These are phyloP conservation scores for Girardinichthys multiradiatus DNA, from an alignment of 2,113 vertebrate species.

Conservation along the genomic window DNA sequence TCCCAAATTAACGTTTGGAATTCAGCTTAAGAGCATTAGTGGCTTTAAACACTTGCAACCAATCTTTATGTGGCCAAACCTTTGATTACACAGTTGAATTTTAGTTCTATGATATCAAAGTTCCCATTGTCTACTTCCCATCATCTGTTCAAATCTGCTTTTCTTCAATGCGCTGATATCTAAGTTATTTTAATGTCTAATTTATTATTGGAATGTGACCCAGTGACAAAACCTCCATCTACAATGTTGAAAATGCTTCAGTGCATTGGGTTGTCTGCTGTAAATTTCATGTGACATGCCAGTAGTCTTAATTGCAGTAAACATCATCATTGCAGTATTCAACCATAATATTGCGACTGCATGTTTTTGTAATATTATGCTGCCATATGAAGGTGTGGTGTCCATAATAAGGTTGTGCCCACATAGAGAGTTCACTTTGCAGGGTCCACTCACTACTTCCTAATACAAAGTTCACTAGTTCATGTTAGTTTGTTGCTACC, in stretches of 20 bases:
- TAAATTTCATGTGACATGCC: too few relatives aligned
- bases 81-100: slow-evolving; percentile 27
- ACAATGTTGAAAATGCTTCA: background rate
- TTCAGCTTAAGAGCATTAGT: slow-evolving; percentile 63
- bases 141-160: background rate
- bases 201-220: background rate
- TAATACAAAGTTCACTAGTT: background rate
- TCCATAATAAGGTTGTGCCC: too few relatives aligned
- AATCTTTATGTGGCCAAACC: slow-evolving; percentile 54
- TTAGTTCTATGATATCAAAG: background rate
- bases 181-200: background rate
- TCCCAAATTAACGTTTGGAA: slow-evolving; percentile 67
- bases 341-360: too few relatives aligned
- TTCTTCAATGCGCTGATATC: too few relatives aligned
- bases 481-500: background rate
- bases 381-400: too few relatives aligned
- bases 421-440: too few relatives aligned
- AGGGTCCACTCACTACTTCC: too few relatives aligned
- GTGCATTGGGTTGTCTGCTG: background rate
- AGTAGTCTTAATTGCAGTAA: background rate
- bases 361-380: too few relatives aligned
- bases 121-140: too few relatives aligned
- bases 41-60: slow-evolving; percentile 57
- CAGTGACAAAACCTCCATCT: background rate
- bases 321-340: background rate